A percentile compares a stretch with the other conserved stretches of the same genome.
phyloP scores from a whole-genome alignment of 2,888 invertebrate genomes.

The Troides helena region DNA sequence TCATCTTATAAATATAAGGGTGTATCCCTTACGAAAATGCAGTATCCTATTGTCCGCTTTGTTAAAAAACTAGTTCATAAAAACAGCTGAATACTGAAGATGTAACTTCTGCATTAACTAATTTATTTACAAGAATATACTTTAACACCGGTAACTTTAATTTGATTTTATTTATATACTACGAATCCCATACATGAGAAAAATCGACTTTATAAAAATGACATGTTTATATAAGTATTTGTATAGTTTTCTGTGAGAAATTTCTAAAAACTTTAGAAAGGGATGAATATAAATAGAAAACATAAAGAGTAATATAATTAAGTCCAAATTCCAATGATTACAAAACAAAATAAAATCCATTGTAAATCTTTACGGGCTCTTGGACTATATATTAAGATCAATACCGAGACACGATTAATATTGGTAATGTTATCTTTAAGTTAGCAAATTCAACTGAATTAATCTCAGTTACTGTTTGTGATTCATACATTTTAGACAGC shows the following conservation, averaged over 20 bases:
- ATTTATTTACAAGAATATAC: too few relatives aligned
- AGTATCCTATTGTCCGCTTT: not conserved
- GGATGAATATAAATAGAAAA: not conserved
- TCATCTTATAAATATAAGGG: too few relatives aligned
- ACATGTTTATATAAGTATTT: too few relatives aligned
- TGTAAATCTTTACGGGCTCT: slow-evolving; percentile 23
- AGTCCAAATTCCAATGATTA: not conserved
- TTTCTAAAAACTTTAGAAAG: not conserved
- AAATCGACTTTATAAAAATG: too few relatives aligned
- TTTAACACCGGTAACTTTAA: too few relatives aligned
- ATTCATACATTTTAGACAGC: slow-evolving; percentile 20
- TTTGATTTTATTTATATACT: too few relatives aligned
- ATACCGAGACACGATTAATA: slow-evolving; percentile 31
- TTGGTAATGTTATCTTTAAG: slow-evolving; percentile 34
- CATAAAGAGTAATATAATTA: not conserved
- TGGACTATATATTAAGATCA: slow-evolving; percentile 30
- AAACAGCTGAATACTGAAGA: too few relatives aligned
- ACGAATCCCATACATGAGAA: too few relatives aligned
- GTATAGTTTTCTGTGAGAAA: not conserved
- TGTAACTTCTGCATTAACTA: too few relatives aligned
- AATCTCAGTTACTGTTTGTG: slow-evolving; percentile 31
- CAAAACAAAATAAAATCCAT: not conserved
- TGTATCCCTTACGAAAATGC: too few relatives aligned
- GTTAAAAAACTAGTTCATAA: too few relatives aligned
- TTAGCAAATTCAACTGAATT: slow-evolving; percentile 30